These are phyloP conservation scores for Drosophila ambigua DNA, from an alignment of 1,140 invertebrate genomes.

Conservation along the genomic window DNA sequence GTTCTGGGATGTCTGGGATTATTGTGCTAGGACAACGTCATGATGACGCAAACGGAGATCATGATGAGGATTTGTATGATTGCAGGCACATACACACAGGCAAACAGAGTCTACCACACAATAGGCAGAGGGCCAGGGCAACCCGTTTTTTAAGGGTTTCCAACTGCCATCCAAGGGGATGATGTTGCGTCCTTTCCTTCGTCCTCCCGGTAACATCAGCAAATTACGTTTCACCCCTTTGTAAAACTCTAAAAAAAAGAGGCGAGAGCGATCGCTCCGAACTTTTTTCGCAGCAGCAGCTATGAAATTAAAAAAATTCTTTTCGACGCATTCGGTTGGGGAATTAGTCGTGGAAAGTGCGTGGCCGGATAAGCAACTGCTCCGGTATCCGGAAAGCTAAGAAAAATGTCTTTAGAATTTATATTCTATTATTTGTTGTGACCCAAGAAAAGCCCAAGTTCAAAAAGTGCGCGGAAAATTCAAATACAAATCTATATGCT, in stretches of 20 bases:
- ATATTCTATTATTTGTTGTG: no score
- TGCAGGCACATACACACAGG: constrained; percentile 36
- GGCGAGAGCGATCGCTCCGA: constrained; percentile 67
- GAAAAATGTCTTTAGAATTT: constrained; percentile 10
- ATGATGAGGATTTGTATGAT: constrained; percentile 27
- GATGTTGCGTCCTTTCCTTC: constrained; percentile 39
- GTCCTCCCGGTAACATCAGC: constrained; percentile 27
- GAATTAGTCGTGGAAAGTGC: constrained; percentile 75
- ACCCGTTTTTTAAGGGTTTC: constrained; percentile 69
- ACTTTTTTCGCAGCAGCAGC: constrained; percentile 56
- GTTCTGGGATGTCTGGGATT: constrained; percentile 52
- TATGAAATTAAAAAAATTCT: constrained; percentile 51
- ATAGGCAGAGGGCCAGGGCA: constrained; percentile 59
- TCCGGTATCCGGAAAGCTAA: constrained; percentile 5
- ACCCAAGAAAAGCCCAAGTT: constrained; percentile 3
- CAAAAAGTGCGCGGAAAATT: constrained; percentile 39
- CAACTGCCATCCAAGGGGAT: constrained; percentile 56
- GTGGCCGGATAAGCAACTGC: constrained; percentile 60
- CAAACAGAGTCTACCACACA: constrained; percentile 34
- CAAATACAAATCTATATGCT: not conserved
- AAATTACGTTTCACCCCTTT: constrained; percentile 79
- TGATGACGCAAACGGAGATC: constrained; percentile 53
- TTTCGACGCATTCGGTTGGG: constrained; percentile 41
- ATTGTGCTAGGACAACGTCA: constrained; percentile 71
- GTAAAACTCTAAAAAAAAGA: constrained; percentile 62